Evolutionary conservation across 2,113 vertebrate genomes (phyloP).

Genomic region (Vulpes ferrilata): DNA sequence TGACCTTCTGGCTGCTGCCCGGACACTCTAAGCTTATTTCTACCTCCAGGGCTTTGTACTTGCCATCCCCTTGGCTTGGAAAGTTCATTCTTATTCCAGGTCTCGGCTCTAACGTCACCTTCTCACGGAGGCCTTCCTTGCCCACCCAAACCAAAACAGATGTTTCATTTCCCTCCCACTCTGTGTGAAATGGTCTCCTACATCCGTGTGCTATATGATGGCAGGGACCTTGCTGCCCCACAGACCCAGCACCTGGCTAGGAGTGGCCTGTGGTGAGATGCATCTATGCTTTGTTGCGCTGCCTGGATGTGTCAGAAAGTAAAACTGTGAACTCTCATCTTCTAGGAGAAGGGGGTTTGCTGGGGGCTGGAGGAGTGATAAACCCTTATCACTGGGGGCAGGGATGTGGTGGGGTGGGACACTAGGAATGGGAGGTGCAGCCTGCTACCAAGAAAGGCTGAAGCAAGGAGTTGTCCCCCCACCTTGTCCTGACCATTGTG

Average conservation of each 20-base stretch:
- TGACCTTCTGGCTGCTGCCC: not conserved
- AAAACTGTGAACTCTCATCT: not conserved
- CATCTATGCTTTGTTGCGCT: not conserved
- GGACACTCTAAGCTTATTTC: not conserved
- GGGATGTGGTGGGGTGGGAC: not conserved
- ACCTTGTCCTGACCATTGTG: not conserved
- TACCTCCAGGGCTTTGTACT: not conserved
- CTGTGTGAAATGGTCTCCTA: not conserved
- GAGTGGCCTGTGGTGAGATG: not conserved
- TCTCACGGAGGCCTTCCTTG: not conserved
- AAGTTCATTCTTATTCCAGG: not conserved
- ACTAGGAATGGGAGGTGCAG: not conserved
- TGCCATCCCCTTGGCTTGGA: not conserved
- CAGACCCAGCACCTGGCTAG: not conserved
- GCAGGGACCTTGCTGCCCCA: not conserved
- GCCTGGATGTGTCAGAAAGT: not conserved
- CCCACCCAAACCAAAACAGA: not conserved
- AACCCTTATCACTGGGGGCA: not conserved
- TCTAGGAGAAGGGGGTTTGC: not conserved
- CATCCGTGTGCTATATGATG: not conserved
- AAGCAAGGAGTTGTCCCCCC: not conserved
- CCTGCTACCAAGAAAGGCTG: not conserved
- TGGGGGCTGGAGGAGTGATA: not conserved
- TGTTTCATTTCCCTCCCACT: fast-evolving
- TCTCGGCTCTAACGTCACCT: not conserved